Base-by-base conservation (phyloP, 2,797 vertebrate genomes). In the Choloepus didactylus region DNA sequence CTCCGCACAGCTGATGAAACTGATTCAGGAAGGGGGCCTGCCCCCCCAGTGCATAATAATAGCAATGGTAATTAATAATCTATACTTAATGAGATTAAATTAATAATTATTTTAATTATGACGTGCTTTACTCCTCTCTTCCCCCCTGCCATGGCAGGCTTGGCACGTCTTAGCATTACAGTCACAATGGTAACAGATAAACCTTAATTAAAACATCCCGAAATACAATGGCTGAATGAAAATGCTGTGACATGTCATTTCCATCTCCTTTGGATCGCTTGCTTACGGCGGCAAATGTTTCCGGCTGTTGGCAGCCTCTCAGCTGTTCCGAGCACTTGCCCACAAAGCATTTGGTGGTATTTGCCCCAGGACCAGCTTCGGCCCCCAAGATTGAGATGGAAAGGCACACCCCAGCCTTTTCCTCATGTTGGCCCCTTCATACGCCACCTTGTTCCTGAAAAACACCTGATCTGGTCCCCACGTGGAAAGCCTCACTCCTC, bases 181-280 rank as follows among this genome's bases (percentile, higher is more conserved):
- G 92, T 95, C 89, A 94, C 93, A 95, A 92, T 72, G 94, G 95
- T 97, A 96, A 94, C 81, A 95, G 92, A 95, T 95, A 95, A 95
- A 95, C 94, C 94, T 96, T 97, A 97, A 98, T 98, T 95, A 97
- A 97, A 97, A 97, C 89, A 93, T 96, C 91, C 80, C n/a, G 21
- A 85, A 95, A 84, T 66, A 95, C 94, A 96, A 95, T 80, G 87
- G 93, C 84, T 93, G 94, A 90, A 95, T 97, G 93, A 95, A 96
- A 96, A 88, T 88, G 91, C 95, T 76, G 95, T 82, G 95, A 97
- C 94, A 86, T 31, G 77, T 94, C 23, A 0, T 66, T 96, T 93
- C 80, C 81, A 76, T 95, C 83, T 92, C 72, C 60, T 76, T 76
- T 83, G 38, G 85, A 91, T 77, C 56, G 91, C 87, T 95, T 3